Base-by-base conservation (phyloP, 2,113 vertebrate species). In the Meriones unguiculatus region DNA sequence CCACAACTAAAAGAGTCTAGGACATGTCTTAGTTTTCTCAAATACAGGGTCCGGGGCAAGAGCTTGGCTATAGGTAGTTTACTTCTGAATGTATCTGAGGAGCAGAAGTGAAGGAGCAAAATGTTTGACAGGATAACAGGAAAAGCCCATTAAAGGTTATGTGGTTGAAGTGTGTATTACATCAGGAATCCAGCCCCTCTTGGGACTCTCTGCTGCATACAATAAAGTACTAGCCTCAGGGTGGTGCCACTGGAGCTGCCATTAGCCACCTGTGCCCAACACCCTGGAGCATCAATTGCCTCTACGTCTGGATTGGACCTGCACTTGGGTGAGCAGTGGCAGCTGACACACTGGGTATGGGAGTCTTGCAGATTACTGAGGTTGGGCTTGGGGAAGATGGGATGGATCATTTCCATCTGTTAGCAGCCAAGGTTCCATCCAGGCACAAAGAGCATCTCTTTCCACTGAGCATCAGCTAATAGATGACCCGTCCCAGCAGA, bases 161-260 rank as follows among this genome's bases (percentile, higher is more conserved):
- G 0, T 5, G 10, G 7, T 9, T 12, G 18, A 46, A 17, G 28
- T 50, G 65, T 35, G 72, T n/a, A 14, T 73, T 15, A 3, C 32
- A 38, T 17, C 4, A 25, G 62, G 41, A n/a, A 73, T 46, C 38
- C 24, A 59, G 52, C 20, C 25, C 35, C 35, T 59, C 1, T 5
- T 25, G 2, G 15, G n/a, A n/a, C 20, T 20, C 35, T 78, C 2
- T 9, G 7, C 0, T 0, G 28, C 10, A 50, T 24, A 24, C 12
- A 57, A 57, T 0, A 4, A 7, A 18, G 28, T 35, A 15, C 4
- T 28, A 7, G 24, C 46, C 52, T 38, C 20, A 5, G n/a, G 32
- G 14, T 35, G n/a, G 8, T 38, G 7, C 25, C 52, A 1, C 7
- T 57, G 77, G n/a, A 84, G 50, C 4, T 70, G 1, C 20, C 7